Percentiles rank a stretch among this genome's conserved stretches.
Evolutionary conservation across 1,140 invertebrate species (phyloP).

Genomic region (Hestina assimilis): DNA sequence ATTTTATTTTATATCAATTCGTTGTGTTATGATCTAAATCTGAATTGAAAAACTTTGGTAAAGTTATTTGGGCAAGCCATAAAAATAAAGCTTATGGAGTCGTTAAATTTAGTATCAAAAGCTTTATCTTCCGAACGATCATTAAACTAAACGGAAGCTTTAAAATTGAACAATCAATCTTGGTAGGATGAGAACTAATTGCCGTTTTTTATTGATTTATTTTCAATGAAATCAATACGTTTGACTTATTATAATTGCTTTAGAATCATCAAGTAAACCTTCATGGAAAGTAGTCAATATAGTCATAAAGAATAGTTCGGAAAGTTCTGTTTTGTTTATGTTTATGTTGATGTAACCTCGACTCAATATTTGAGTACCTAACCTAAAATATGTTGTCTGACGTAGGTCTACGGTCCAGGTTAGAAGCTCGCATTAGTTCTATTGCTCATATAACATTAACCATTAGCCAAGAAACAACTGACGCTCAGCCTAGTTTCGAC

Average conservation of each 20-base stretch:
- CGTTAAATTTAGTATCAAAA: constrained; percentile 16
- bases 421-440: background rate
- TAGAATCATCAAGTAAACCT: too few species aligned
- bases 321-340: constrained; percentile 42
- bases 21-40: background rate
- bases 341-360: constrained; percentile 42
- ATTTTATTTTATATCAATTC: too few species aligned
- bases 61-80: constrained; percentile 7
- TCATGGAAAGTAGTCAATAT: too few species aligned
- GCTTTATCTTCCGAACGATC: constrained; percentile 10
- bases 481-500: constrained; percentile 34
- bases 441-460: constrained; percentile 7
- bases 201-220: background rate
- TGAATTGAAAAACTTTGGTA: background rate
- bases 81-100: constrained; percentile 14
- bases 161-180: background rate
- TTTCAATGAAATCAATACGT: too few species aligned
- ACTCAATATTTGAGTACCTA: constrained; percentile 8
- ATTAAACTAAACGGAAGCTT: constrained; percentile 14
- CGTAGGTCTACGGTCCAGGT: constrained; percentile 12
- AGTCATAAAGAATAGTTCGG: background rate
- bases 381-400: constrained; percentile 13
- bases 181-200: background rate
- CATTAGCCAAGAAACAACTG: constrained; percentile 42
- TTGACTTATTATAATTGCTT: too few species aligned